phyloP scores from a whole-genome alignment of 2,113 vertebrate species.

The Chitala chitala region DNA sequence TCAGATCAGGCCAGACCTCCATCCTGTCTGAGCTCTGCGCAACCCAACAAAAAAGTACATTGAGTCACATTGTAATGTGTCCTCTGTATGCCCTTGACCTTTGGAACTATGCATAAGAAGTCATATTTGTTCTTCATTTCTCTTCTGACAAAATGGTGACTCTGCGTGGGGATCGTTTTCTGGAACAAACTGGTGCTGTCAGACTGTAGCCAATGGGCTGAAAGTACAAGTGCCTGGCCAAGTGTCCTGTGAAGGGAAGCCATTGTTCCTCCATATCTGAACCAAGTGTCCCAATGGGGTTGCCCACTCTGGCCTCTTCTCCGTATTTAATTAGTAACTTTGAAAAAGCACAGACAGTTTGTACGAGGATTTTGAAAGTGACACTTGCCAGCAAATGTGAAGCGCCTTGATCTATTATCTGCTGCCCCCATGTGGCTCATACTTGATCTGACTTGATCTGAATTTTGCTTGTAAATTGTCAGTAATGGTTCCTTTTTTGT shows the following conservation, averaged over 20 bases:
- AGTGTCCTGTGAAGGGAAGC: neutral
- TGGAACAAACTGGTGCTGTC: neutral
- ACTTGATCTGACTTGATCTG: neutral
- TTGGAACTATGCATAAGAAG: neutral
- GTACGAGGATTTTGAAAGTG: neutral
- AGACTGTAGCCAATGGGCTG: neutral
- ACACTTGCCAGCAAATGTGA: neutral
- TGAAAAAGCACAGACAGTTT: conserved; percentile 14
- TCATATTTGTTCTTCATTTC: neutral
- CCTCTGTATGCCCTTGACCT: neutral
- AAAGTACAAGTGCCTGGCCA: neutral
- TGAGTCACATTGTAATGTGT: neutral
- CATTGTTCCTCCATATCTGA: neutral
- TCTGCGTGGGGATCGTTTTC: neutral
- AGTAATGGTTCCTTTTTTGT: neutral
- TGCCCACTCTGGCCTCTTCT: neutral
- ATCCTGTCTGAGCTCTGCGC: no score
- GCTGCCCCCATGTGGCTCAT: conserved; percentile 52
- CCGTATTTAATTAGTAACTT: conserved; percentile 1
- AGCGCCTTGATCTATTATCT: conserved; percentile 25
- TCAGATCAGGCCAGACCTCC: neutral
- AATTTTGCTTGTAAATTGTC: neutral
- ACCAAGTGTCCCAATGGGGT: conserved; percentile 6
- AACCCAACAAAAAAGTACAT: neutral
- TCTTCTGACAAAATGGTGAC: neutral